A percentile compares a stretch with the other conserved stretches of the same genome.
phyloP scores from a whole-genome alignment of 2,113 vertebrate genomes.

The Apodemus speciosus region DNA sequence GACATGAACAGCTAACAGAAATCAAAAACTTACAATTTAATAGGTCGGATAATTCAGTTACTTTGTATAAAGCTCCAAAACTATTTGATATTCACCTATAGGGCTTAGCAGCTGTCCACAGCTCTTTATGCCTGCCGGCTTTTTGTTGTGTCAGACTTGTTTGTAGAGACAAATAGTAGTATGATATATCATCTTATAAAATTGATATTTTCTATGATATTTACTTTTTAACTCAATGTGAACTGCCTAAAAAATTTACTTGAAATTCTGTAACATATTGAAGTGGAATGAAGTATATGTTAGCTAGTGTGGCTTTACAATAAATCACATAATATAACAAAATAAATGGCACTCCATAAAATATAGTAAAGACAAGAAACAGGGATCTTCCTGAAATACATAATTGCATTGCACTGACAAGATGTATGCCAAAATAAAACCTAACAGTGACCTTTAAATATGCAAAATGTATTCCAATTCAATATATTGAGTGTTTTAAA shows the following conservation, averaged over 20 bases:
- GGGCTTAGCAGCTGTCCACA: not conserved
- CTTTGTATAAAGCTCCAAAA: slow-evolving; percentile 13
- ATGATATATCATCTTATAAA: slow-evolving; percentile 56
- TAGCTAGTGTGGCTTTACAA: not conserved
- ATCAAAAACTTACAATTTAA: not conserved
- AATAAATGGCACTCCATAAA: slow-evolving; percentile 38
- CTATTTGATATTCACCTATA: slow-evolving; percentile 52
- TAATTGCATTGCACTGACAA: not conserved
- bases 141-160: slow-evolving; percentile 30
- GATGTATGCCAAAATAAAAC: slow-evolving; percentile 35
- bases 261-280: slow-evolving; percentile 53
- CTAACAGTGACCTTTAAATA: slow-evolving; percentile 24
- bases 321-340: slow-evolving; percentile 46
- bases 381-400: slow-evolving; percentile 3
- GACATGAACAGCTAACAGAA: not conserved
- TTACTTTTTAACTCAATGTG: slow-evolving; percentile 67
- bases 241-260: slow-evolving; percentile 62
- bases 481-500: slow-evolving; percentile 34
- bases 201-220: slow-evolving; percentile 59
- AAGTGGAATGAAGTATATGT: slow-evolving; percentile 47
- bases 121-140: not conserved
- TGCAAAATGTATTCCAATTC: not conserved
- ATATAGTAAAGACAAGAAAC: not conserved
- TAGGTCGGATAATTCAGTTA: slow-evolving; percentile 1
- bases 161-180: slow-evolving; percentile 62